Base-by-base conservation (phyloP, 2,113 vertebrate genomes). In the Hemiscyllium ocellatum region DNA sequence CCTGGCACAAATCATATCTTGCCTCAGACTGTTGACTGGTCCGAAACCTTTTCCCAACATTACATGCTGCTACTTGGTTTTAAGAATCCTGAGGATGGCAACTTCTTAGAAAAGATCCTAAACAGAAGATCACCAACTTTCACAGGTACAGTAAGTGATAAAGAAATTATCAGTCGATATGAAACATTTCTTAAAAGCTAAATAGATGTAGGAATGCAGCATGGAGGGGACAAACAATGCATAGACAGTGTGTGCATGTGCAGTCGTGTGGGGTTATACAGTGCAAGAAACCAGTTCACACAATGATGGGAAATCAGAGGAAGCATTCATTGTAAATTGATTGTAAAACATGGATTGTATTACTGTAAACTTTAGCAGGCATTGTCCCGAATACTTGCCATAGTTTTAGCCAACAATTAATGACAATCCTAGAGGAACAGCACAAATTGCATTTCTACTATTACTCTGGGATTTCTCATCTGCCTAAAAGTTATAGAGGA, bases 11-110 rank as follows among this genome's bases (percentile, higher is more conserved):
- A 96, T 80, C 97, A 98, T 4, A 2, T 97, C 2, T 96, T 98
- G 96, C 97, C 97, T 1, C 97, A 98, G 95, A 97, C 96, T 1
- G 96, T 96, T 3, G 95, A 97, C 47, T 97, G 97, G 97, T 96
- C 96, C 0, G 68, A 95, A 15, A 96, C 96, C 96, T 96, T 96
- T 96, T 96, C 96, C 1, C 97, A 97, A 95, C 96, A 96, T 20
- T 97, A 97, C 95, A 96, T 96, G 47, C 95, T 98, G 95, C 98
- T 97, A 0, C 96, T 97, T 96, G 97, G 97, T 7, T 98, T 98
- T 96, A 98, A 96, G 96, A 97, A 93, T 87, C 97, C 97, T 86
- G 95, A 96, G 17, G 96, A 97, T 68, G 97, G 97, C 33, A 97
- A 97, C 96, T 97, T 96, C 94, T 96, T 98, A 86, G 97, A 97